These are phyloP conservation scores for Hippocampus comes DNA, from an alignment of 2,113 vertebrate species.

Conservation along the genomic window DNA sequence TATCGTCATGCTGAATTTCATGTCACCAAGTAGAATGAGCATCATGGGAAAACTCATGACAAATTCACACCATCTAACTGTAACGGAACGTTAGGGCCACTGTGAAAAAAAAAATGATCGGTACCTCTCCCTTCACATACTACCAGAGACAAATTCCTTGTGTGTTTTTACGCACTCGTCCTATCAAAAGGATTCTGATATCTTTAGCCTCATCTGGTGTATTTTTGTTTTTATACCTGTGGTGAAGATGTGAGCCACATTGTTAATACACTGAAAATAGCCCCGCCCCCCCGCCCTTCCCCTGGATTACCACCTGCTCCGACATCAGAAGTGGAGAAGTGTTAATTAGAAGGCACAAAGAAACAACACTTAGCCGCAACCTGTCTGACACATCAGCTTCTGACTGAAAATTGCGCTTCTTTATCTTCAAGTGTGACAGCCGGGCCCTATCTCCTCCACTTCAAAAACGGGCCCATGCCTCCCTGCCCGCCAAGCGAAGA, in stretches of 20 bases:
- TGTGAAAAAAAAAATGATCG: too few species aligned
- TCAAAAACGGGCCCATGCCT: conserved; percentile 37
- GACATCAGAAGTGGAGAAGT: conserved; percentile 28
- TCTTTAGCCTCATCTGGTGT: too few species aligned
- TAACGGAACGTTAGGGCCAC: too few species aligned
- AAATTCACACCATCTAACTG: too few species aligned
- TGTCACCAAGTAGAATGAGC: not conserved
- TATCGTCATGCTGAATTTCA: not conserved
- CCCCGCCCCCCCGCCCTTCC: not conserved
- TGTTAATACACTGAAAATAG: not conserved
- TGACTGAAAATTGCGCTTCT: conserved; percentile 14
- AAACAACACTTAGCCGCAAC: conserved; percentile 24
- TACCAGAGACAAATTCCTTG: too few species aligned
- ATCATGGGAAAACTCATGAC: not conserved
- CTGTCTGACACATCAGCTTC: conserved; percentile 46
- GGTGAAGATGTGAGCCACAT: not conserved
- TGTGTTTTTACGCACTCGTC: too few species aligned
- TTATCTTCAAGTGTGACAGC: conserved; percentile 40
- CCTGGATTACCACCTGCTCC: not conserved
- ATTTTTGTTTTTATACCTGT: too few species aligned
- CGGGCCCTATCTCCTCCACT: conserved; percentile 48
- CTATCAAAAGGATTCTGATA: not conserved
- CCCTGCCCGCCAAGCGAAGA: conserved; percentile 34
- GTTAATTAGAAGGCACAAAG: conserved; percentile 44
- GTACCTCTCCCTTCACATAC: too few species aligned